Evolutionary conservation across 2,888 invertebrate species (phyloP).

Genomic region (Chrysotoxum bicinctum): DNA sequence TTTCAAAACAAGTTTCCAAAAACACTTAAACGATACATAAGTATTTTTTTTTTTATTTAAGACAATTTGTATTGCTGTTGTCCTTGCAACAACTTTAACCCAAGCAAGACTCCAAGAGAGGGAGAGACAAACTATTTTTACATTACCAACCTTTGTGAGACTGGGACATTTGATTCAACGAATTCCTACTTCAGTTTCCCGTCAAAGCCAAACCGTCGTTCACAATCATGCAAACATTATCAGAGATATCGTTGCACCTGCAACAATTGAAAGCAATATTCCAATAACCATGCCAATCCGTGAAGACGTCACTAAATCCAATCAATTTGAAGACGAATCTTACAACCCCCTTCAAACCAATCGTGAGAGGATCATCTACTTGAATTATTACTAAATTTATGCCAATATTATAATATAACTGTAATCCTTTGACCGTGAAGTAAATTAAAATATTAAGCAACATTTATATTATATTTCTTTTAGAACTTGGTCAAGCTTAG

Average conservation of each 20-base stretch:
- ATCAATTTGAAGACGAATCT: neutral
- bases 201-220: slow-evolving; percentile 82
- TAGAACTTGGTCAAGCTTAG: neutral
- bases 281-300: slow-evolving; percentile 1
- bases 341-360: neutral
- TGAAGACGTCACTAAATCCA: neutral
- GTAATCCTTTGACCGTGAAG: neutral
- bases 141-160: neutral
- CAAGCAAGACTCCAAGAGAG: slow-evolving; percentile 38
- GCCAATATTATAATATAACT: neutral
- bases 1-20: neutral
- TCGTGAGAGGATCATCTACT: neutral
- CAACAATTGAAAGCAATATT: slow-evolving; percentile 25
- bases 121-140: neutral
- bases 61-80: slow-evolving; percentile 66
- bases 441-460: neutral
- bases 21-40: no score
- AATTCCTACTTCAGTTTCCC: slow-evolving; percentile 81
- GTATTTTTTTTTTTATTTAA: neutral
- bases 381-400: neutral
- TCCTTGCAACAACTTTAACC: slow-evolving; percentile 40
- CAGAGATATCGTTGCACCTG: slow-evolving; percentile 66
- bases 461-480: neutral
- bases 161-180: slow-evolving; percentile 53
- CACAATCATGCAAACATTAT: slow-evolving; percentile 79